phyloP scores from a whole-genome alignment of 2,113 vertebrate species.

The Excalfactoria chinensis region DNA sequence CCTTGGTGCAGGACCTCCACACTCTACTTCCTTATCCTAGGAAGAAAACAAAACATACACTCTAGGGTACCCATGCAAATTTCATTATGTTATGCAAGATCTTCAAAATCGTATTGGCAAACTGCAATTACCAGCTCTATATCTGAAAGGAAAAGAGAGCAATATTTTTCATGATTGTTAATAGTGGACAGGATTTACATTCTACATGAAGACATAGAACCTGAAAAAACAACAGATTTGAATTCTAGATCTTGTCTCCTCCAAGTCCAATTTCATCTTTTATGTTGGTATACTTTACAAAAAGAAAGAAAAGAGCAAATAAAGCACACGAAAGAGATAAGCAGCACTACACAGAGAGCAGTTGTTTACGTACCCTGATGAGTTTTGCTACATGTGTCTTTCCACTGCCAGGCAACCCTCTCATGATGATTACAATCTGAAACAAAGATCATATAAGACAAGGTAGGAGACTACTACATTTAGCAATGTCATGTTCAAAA shows the following conservation, averaged over 20 bases:
- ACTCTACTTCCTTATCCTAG: conserved; percentile 98
- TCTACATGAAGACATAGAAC: background rate
- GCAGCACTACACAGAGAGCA: background rate
- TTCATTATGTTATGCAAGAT: background rate
- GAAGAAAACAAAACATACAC: background rate
- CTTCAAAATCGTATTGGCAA: background rate
- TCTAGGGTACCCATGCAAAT: background rate
- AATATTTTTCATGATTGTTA: background rate
- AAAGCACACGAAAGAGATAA: background rate
- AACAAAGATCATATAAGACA: conserved; percentile 35
- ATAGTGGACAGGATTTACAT: background rate
- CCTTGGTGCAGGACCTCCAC: conserved; percentile 94
- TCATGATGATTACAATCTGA: conserved; percentile 99
- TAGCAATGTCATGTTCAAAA: background rate
- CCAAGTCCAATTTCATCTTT: background rate
- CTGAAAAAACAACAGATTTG: background rate
- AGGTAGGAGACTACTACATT: background rate
- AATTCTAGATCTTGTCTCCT: background rate
- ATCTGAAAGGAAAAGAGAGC: background rate
- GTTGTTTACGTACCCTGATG: conserved; percentile 86
- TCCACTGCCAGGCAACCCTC: conserved; percentile 96
- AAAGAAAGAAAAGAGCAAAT: background rate
- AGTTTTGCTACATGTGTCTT: conserved; percentile 99
- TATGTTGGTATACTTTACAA: background rate
- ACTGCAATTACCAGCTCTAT: background rate